phyloP scores from a whole-genome alignment of 1,140 invertebrate species.

The Lanistes nyassanus region DNA sequence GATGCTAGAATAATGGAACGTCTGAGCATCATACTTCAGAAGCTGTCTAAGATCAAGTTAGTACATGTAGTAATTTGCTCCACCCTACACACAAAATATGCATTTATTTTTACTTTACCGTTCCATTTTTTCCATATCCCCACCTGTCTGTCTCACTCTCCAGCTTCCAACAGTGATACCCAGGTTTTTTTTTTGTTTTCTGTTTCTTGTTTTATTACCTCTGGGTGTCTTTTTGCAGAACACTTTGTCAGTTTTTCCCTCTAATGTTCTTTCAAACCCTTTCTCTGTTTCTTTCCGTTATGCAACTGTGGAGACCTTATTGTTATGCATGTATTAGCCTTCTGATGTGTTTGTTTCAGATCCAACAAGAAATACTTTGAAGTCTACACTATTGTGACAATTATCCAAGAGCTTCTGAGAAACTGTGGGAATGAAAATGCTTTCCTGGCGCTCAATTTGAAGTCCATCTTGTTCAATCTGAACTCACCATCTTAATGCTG shows the following conservation, averaged over 20 bases:
- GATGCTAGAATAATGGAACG: slow-evolving; percentile 61
- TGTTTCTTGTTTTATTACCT: too few relatives aligned
- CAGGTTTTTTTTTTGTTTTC: too few relatives aligned
- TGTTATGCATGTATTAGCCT: too few relatives aligned
- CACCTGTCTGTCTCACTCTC: too few relatives aligned
- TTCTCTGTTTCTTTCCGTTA: too few relatives aligned
- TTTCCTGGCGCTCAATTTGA: slow-evolving; percentile 64
- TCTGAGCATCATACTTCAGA: slow-evolving; percentile 65
- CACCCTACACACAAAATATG: neutral
- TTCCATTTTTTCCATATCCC: too few relatives aligned
- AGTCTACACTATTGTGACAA: slow-evolving; percentile 61
- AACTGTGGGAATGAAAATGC: slow-evolving; percentile 58
- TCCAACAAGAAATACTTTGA: slow-evolving; percentile 65
- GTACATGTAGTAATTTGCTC: slow-evolving; percentile 9
- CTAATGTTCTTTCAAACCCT: too few relatives aligned
- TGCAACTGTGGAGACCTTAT: too few relatives aligned
- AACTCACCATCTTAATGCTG: slow-evolving; percentile 33
- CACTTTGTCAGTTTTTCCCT: too few relatives aligned
- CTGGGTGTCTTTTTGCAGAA: too few relatives aligned
- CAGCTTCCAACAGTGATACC: too few relatives aligned
- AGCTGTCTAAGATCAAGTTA: slow-evolving; percentile 65
- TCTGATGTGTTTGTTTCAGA: slow-evolving; percentile 46
- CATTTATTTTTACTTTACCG: slow-evolving; percentile 1
- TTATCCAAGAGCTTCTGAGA: slow-evolving; percentile 61
- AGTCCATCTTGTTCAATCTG: slow-evolving; percentile 65